Conservation (phyloP, 2,797 vertebrate genomes). For the Rhinella marina region DNA sequence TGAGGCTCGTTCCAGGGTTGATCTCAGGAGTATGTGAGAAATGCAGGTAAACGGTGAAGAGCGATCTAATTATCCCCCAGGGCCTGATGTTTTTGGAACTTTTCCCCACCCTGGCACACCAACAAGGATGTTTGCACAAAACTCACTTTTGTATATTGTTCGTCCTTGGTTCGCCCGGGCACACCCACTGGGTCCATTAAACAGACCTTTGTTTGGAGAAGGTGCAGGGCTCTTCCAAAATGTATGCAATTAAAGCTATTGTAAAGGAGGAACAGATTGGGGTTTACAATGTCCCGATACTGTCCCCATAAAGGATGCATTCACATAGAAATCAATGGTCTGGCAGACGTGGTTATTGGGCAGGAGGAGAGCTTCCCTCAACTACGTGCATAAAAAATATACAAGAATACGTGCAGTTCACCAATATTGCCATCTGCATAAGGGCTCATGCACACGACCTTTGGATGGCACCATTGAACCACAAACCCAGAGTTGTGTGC, state of each 20-base stretch:
- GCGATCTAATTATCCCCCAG: background rate
- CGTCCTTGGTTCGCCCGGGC: background rate
- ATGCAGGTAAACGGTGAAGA: conserved; percentile 37
- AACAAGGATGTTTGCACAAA: conserved; percentile 12
- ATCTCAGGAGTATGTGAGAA: conserved; percentile 23
- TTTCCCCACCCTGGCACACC: conserved; percentile 15
- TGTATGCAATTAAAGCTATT: background rate
- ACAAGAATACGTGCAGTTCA: no score
- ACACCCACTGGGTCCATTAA: conserved; percentile 16
- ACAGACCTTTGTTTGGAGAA: background rate
- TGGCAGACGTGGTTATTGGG: background rate
- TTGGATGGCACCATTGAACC: no score
- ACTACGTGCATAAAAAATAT: no score
- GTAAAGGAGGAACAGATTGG: background rate
- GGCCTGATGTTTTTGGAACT: background rate
- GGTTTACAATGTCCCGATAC: background rate
- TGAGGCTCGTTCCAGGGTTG: background rate
- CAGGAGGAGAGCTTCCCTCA: no score
- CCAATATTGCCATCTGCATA: no score
- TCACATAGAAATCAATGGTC: background rate
- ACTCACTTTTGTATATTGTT: conserved; percentile 7
- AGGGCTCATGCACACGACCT: no score
- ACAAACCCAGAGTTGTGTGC: no score
- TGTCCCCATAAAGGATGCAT: background rate
- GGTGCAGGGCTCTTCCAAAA: background rate